Conservation (phyloP, 2,888 invertebrate genomes). For the Tetragonisca angustula region DNA sequence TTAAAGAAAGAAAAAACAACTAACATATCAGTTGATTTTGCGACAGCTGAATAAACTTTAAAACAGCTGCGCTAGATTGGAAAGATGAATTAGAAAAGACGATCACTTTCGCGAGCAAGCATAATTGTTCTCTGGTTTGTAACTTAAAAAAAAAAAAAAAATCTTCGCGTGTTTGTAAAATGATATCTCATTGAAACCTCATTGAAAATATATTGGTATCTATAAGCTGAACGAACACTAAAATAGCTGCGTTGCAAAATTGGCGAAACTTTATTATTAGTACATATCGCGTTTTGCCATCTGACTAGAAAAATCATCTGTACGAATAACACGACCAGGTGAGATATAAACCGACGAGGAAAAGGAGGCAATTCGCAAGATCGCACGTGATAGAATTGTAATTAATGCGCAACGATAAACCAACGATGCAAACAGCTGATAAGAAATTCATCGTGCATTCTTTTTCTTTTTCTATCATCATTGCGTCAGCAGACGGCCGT, state of each 20-base stretch:
- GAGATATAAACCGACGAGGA: too few relatives aligned
- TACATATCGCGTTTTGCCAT: not conserved
- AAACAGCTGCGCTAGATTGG: not conserved
- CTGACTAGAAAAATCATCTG: not conserved
- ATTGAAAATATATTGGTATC: not conserved
- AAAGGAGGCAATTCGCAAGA: not conserved
- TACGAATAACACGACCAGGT: not conserved
- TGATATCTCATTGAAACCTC: not conserved
- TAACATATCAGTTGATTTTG: too few relatives aligned
- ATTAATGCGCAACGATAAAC: not conserved
- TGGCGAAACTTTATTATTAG: not conserved
- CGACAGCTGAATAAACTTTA: too few relatives aligned
- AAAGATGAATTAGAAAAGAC: not conserved
- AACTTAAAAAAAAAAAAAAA: not conserved
- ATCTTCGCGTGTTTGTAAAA: not conserved
- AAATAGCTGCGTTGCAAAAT: not conserved
- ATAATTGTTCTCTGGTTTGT: not conserved
- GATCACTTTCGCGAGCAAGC: not conserved
- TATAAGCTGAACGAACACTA: not conserved
- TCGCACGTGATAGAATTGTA: not conserved
- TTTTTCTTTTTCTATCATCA: not conserved
- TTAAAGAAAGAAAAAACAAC: too few relatives aligned
- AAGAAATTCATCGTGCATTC: slow-evolving; percentile 30
- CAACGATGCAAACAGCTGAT: slow-evolving; percentile 6
- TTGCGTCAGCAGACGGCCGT: slow-evolving; percentile 16